Evolutionary conservation across 2,797 vertebrate genomes (phyloP).

Genomic region (Orestias chungarensis): DNA sequence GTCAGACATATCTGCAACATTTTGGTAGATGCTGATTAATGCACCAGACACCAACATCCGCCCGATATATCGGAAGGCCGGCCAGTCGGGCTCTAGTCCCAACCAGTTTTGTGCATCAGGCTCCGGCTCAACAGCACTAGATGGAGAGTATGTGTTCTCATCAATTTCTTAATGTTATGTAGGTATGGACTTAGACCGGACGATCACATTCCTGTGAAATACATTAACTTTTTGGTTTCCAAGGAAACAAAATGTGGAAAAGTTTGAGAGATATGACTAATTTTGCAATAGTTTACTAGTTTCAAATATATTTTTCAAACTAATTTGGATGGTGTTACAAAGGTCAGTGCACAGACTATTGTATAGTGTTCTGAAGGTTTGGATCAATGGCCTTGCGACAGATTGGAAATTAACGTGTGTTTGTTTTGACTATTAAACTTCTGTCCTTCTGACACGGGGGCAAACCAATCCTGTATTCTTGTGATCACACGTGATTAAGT

Average conservation of each 20-base stretch:
- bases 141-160: no score
- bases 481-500: constrained; percentile 9
- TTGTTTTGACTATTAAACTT: constrained; percentile 18
- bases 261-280: background rate
- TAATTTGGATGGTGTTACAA: background rate
- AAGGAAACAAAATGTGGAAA: background rate
- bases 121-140: no score
- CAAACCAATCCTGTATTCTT: background rate
- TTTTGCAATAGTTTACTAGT: background rate
- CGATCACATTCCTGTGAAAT: background rate
- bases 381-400: background rate
- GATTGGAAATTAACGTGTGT: background rate
- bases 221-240: background rate
- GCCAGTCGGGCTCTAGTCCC: no score
- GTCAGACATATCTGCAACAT: no score
- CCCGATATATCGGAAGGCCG: no score
- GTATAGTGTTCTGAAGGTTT: background rate
- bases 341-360: background rate
- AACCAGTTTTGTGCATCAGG: background rate
- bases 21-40: no score
- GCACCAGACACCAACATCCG: no score
- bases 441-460: background rate
- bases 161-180: background rate
- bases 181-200: background rate
- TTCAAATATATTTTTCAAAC: no score